Conservation (phyloP, 2,888 invertebrate genomes). For the Brassicogethes aeneus region DNA sequence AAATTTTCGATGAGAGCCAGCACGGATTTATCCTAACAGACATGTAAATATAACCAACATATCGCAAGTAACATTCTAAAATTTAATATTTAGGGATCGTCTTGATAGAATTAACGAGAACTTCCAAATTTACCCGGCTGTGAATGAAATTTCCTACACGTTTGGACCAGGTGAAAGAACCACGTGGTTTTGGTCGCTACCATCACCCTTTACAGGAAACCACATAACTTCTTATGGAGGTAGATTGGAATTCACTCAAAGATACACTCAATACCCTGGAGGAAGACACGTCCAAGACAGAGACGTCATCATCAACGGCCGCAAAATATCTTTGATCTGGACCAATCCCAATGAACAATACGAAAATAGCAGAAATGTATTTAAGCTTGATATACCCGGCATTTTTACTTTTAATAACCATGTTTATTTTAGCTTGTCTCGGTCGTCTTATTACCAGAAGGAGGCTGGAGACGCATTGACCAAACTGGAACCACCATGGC, state of each 20-base stretch:
- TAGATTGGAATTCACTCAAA: conserved; percentile 62
- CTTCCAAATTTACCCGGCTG: conserved; percentile 46
- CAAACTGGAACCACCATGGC: conserved; percentile 48
- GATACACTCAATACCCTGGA: conserved; percentile 48
- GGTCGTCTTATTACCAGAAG: conserved; percentile 54
- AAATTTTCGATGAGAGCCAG: conserved; percentile 45
- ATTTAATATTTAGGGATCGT: conserved; percentile 30
- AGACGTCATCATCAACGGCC: conserved; percentile 75
- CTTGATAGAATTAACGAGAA: conserved; percentile 38
- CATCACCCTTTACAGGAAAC: conserved; percentile 59
- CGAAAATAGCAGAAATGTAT: conserved; percentile 36
- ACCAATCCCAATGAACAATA: conserved; percentile 50
- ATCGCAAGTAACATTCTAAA: conserved; percentile 1
- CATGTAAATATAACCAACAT: conserved; percentile 34
- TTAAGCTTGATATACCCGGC: neutral
- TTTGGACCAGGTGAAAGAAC: conserved; percentile 42
- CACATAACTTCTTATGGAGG: conserved; percentile 85
- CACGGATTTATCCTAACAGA: conserved; percentile 58
- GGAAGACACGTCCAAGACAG: conserved; percentile 54
- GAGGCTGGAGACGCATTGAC: conserved; percentile 54
- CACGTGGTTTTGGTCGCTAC: conserved; percentile 68
- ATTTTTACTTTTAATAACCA: neutral
- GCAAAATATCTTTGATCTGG: conserved; percentile 70
- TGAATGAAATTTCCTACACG: conserved; percentile 54
- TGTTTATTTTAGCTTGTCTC: conserved; percentile 46